Conservation (phyloP, 2,888 invertebrate species). For the Spilarctia lutea region DNA sequence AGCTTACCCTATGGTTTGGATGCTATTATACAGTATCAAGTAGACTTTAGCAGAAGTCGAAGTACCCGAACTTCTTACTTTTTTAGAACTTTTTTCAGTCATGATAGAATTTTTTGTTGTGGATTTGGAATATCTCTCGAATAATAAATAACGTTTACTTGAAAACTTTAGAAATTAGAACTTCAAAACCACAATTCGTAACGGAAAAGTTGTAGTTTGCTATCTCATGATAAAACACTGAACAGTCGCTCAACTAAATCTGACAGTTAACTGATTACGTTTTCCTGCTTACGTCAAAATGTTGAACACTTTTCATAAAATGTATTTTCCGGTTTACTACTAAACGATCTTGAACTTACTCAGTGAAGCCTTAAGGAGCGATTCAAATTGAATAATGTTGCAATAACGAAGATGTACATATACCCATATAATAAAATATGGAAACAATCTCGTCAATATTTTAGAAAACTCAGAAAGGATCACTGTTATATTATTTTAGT, state of each 20-base stretch:
- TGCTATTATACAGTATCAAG: conserved; percentile 89
- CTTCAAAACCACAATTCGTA: background rate
- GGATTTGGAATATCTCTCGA: background rate
- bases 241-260: background rate
- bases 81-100: conserved; percentile 64
- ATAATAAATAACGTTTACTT: background rate
- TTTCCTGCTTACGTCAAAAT: conserved; percentile 11
- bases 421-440: background rate
- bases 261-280: conserved; percentile 11
- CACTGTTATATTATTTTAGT: no score
- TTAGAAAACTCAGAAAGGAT: background rate
- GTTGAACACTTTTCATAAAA: background rate
- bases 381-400: no score
- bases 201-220: background rate
- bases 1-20: conserved; percentile 91
- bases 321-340: background rate
- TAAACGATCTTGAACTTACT: background rate
- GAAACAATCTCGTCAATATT: background rate
- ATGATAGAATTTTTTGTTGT: conserved; percentile 33
- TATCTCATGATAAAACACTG: background rate
- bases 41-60: conserved; percentile 87
- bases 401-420: background rate
- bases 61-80: conserved; percentile 76
- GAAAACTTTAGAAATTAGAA: background rate
- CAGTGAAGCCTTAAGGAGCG: background rate